A percentile compares a stretch with the other conserved stretches of the same genome.
phyloP scores from a whole-genome alignment of 2,888 invertebrate species.

The Dromius quadrimaculatus region DNA sequence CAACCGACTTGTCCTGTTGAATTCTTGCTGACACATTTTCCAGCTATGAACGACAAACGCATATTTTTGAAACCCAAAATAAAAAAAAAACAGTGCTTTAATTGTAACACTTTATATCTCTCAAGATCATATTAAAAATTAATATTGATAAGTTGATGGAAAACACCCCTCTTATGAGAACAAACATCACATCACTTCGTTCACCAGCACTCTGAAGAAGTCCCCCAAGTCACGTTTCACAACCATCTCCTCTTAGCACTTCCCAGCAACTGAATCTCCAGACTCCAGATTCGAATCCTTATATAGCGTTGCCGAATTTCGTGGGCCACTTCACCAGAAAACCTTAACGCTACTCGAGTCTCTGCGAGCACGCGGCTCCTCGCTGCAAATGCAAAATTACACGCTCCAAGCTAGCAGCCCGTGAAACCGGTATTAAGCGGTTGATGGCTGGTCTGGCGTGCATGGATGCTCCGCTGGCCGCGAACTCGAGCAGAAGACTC shows the following conservation, averaged over 20 bases:
- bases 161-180: neutral
- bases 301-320: slow-evolving; percentile 73
- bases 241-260: slow-evolving; percentile 21
- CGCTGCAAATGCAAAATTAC: slow-evolving; percentile 71
- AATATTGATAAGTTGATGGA: neutral
- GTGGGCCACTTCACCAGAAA: slow-evolving; percentile 75
- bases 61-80: too few species aligned
- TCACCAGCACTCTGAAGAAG: neutral
- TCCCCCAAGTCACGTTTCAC: slow-evolving; percentile 11
- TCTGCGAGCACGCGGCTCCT: slow-evolving; percentile 58
- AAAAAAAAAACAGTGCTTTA: too few species aligned
- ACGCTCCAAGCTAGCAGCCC: slow-evolving; percentile 72
- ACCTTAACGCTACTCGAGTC: slow-evolving; percentile 69
- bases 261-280: slow-evolving; percentile 48
- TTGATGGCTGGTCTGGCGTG: slow-evolving; percentile 60
- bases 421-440: slow-evolving; percentile 68
- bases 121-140: neutral
- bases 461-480: slow-evolving; percentile 65
- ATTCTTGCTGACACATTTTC: too few species aligned
- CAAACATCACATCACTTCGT: neutral
- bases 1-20: too few species aligned
- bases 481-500: slow-evolving; percentile 49
- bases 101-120: too few species aligned
- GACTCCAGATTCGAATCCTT: slow-evolving; percentile 64
- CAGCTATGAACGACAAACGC: too few species aligned